phyloP scores from a whole-genome alignment of 2,797 vertebrate species.

The Aulostomus chinensis region DNA sequence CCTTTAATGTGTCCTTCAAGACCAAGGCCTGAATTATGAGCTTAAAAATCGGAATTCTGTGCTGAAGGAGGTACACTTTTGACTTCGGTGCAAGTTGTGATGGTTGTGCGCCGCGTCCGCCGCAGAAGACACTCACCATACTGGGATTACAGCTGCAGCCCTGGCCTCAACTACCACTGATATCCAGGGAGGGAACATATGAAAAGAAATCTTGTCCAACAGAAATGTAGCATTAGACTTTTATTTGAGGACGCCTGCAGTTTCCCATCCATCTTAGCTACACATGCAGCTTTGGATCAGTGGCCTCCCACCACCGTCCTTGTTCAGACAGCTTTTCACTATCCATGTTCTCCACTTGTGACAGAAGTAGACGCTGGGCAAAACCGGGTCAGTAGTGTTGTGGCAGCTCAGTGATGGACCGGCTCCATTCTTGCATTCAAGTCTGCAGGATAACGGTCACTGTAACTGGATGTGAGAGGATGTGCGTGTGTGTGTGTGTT shows the following conservation, averaged over 20 bases:
- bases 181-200: no score
- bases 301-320: slow-evolving; percentile 8
- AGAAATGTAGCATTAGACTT: no score
- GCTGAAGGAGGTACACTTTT: no score
- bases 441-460: slow-evolving; percentile 10
- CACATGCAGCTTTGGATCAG: neutral
- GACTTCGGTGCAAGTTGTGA: no score
- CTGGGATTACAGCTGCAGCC: no score
- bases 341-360: neutral
- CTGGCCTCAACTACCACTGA: no score
- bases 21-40: no score
- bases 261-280: neutral
- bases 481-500: slow-evolving; percentile 1
- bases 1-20: no score
- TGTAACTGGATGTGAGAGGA: slow-evolving; percentile 5
- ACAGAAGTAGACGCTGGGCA: slow-evolving; percentile 2
- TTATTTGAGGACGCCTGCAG: neutral
- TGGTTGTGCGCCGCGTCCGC: no score
- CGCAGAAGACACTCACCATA: no score
- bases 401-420: slow-evolving; percentile 18
- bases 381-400: slow-evolving; percentile 4
- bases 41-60: no score
- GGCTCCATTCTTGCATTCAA: slow-evolving; percentile 16
- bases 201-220: neutral
- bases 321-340: slow-evolving; percentile 11